These are phyloP conservation scores for Enchytraeus crypticus DNA, from an alignment of 2,888 invertebrate species.

Conservation along the genomic window DNA sequence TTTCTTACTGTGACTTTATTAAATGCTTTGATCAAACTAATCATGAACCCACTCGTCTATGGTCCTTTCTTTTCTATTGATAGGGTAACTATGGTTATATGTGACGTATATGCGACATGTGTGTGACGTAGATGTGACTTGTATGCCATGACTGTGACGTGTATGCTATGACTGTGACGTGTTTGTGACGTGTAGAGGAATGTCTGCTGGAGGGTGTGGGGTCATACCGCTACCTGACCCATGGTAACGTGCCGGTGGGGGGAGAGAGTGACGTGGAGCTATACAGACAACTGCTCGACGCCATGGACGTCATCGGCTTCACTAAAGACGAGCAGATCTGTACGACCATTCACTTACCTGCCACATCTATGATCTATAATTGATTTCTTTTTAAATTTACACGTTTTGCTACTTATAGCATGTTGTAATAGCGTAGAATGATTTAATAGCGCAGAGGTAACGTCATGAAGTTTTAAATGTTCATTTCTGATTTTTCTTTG, in stretches of 20 bases:
- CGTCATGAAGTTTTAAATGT: too few relatives aligned
- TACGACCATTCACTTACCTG: too few relatives aligned
- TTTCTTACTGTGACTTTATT: too few relatives aligned
- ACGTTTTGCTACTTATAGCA: background rate
- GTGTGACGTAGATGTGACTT: too few relatives aligned
- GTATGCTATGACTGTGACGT: background rate
- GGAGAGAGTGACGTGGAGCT: constrained; percentile 60
- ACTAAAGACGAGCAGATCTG: constrained; percentile 67
- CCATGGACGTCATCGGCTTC: constrained; percentile 99
- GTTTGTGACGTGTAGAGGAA: constrained; percentile 55
- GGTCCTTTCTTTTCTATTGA: too few relatives aligned
- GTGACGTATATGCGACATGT: too few relatives aligned
- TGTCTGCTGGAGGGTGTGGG: constrained; percentile 91
- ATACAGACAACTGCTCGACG: constrained; percentile 85
- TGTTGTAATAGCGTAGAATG: background rate
- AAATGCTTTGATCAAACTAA: too few relatives aligned
- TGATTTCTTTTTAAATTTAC: background rate
- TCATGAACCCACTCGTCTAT: too few relatives aligned
- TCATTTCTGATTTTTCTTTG: too few relatives aligned
- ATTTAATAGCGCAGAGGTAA: too few relatives aligned
- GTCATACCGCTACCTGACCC: constrained; percentile 82
- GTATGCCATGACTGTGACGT: background rate
- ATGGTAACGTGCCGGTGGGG: constrained; percentile 70
- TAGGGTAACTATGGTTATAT: too few relatives aligned
- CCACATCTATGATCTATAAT: too few relatives aligned